Evolutionary conservation across 2,888 invertebrate species (phyloP).

Genomic region (Eurytoma californica): DNA sequence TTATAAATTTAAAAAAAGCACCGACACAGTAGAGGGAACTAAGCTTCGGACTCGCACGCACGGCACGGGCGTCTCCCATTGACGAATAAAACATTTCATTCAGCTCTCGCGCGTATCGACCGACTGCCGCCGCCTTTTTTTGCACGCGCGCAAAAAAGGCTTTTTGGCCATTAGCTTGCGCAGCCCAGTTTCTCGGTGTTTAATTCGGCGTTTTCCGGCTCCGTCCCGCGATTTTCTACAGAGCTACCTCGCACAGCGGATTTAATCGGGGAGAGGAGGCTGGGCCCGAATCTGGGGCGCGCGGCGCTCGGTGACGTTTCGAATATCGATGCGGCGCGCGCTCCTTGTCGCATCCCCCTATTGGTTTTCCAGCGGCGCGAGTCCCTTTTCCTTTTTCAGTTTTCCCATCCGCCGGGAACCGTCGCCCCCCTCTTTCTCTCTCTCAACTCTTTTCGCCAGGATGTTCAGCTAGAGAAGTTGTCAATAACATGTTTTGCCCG

Average conservation of each 20-base stretch:
- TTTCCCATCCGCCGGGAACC: background rate
- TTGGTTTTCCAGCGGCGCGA: too few relatives aligned
- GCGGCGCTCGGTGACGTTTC: slow-evolving; percentile 22
- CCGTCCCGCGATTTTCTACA: background rate
- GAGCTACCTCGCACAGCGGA: background rate
- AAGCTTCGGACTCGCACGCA: too few relatives aligned
- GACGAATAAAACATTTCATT: background rate
- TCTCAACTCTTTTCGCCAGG: background rate
- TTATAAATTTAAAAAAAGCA: background rate
- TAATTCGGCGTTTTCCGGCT: background rate
- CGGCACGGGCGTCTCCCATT: too few relatives aligned
- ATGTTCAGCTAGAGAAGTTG: background rate
- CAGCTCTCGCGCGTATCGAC: background rate
- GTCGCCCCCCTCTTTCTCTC: too few relatives aligned
- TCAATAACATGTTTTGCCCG: slow-evolving; percentile 29
- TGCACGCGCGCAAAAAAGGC: too few relatives aligned
- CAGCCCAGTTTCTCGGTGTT: too few relatives aligned
- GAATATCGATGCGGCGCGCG: slow-evolving; percentile 36
- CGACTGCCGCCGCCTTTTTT: background rate
- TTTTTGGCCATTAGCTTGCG: too few relatives aligned
- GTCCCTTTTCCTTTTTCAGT: background rate
- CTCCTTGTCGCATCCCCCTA: background rate
- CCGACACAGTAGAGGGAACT: too few relatives aligned
- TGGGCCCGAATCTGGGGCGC: slow-evolving; percentile 22
- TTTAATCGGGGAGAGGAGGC: slow-evolving; percentile 16